These are phyloP conservation scores for Netelia melanura DNA, from an alignment of 2,888 invertebrate genomes.

Conservation along the genomic window DNA sequence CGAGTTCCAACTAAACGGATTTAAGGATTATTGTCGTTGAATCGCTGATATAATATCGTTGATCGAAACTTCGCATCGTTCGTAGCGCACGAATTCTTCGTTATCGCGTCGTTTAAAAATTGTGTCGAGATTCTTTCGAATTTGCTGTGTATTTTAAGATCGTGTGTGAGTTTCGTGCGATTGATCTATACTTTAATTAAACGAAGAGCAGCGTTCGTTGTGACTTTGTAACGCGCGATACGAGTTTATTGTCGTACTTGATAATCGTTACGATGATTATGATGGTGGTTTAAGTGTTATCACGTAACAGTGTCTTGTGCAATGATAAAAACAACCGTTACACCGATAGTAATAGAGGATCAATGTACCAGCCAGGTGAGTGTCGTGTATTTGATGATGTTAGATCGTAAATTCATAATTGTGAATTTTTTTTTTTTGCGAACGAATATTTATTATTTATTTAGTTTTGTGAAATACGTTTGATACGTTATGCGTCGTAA, in stretches of 20 bases:
- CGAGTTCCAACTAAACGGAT: constrained; percentile 41
- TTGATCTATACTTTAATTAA: neutral
- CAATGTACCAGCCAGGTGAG: constrained; percentile 84
- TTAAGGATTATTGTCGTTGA: constrained; percentile 49
- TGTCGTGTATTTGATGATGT: constrained; percentile 18
- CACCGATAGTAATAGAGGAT: constrained; percentile 78
- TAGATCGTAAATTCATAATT: constrained; percentile 2
- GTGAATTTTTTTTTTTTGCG: neutral
- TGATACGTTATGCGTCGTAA: neutral
- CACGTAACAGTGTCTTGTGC: constrained; percentile 80
- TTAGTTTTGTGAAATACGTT: neutral
- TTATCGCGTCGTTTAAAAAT: neutral
- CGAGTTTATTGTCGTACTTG: constrained; percentile 25
- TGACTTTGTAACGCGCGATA: constrained; percentile 3
- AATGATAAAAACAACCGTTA: constrained; percentile 80
- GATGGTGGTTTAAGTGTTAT: constrained; percentile 77
- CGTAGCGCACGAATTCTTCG: constrained; percentile 15
- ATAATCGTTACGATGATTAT: constrained; percentile 67
- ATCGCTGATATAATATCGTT: constrained; percentile 20
- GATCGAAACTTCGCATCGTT: neutral
- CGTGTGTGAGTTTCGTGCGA: neutral
- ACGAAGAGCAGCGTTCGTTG: neutral
- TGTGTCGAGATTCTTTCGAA: no score
- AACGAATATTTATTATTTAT: neutral
- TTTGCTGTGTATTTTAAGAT: no score